Evolutionary conservation across 1,140 invertebrate species (phyloP), one percentile per base, ranked within the genome.

Genomic region (Hyposmocoma kahamanoa): DNA sequence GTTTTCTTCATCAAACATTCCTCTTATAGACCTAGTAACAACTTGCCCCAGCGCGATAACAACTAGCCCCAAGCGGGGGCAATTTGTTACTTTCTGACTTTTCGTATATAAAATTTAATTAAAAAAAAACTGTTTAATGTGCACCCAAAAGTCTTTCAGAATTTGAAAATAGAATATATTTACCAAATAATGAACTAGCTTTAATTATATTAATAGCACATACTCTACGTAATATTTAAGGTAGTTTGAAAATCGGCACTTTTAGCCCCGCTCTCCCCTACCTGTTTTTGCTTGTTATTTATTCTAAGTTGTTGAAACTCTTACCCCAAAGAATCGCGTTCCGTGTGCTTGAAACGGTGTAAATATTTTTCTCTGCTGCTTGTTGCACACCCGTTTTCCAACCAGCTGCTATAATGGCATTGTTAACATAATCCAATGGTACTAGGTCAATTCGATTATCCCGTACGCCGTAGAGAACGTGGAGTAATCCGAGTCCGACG

Each of bases 401-500:
- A 0, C 19, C 53, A 1, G 61, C 45, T 0, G 56, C 50, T 0
- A 63, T 54, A 0, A 50, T 45, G 0, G 53, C 50, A 15, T 63
- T 63, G 22, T 55, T 59, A 2, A 56, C 60, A 5, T 38, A 52
- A 19, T 63, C 57, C n/a, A 51, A 47, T 0, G 61, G 61, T 3
- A 50, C 41, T 8, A 50, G 22, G 11, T 52, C 39, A 11, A 53
- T 9, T 17, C 34, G 22, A 0, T 36, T 18, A 10, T 50, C 24
- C 28, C 28, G 10, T 10, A 1, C 10, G 2, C 10, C 28, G 8
- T 26, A 17, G 19, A 46, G 24, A 1, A 42, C 42, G 24, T 53
- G 53, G 3, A 53, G 4, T 13, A 56, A 3, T 5, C 58, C 53
- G 6, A 56, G n/a, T 1, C 34, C 42, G 10, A 17, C 26, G 13